Conservation (phyloP, 2,888 invertebrate species). For the Xanthostigma xanthostigma region DNA sequence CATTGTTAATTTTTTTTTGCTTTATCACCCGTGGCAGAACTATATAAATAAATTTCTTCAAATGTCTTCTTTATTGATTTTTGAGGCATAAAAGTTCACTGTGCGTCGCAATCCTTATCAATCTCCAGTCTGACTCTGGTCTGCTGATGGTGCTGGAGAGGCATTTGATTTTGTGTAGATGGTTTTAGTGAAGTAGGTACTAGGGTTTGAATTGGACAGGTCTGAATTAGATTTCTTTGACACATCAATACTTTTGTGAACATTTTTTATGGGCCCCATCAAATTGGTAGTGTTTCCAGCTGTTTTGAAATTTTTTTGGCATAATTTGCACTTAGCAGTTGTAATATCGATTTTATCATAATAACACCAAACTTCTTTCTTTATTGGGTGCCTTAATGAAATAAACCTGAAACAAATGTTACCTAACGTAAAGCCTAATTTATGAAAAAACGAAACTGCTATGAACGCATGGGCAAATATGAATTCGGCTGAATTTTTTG, state of each 20-base stretch:
- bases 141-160: constrained; percentile 3
- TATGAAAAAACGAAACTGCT: too few species aligned
- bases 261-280: too few species aligned
- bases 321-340: constrained; percentile 1
- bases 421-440: too few species aligned
- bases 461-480: too few species aligned
- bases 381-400: background rate
- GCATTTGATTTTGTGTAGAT: constrained; percentile 2
- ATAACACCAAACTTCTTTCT: background rate
- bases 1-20: constrained; percentile 13
- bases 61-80: background rate
- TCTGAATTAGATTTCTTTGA: constrained; percentile 1
- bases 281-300: too few species aligned
- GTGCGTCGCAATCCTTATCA: constrained; percentile 1
- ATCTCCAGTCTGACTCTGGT: constrained; percentile 1
- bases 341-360: background rate
- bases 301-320: too few species aligned
- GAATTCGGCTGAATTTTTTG: too few species aligned
- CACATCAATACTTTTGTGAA: constrained; percentile 1
- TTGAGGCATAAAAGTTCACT: background rate
- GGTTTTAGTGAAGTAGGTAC: too few species aligned
- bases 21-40: constrained; percentile 7
- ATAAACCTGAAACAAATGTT: background rate
- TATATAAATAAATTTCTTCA: background rate
- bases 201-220: background rate